Conservation (phyloP, 1,140 invertebrate species). For the Goniozus legneri region DNA sequence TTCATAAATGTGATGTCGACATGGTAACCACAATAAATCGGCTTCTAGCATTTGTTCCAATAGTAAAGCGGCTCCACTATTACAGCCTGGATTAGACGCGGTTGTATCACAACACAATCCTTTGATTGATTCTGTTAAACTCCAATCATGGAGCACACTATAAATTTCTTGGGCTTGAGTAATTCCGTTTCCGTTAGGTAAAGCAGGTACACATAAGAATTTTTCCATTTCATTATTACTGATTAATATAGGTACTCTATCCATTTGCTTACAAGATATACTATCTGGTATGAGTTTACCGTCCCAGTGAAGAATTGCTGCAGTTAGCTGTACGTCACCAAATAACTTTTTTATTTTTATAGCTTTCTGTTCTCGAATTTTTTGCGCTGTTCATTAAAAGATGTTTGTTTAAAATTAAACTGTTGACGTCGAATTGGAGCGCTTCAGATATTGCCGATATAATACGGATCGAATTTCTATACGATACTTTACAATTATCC, state of each 20-base stretch:
- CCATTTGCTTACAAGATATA: slow-evolving; percentile 21
- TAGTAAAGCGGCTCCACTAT: too few relatives aligned
- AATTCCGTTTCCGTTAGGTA: slow-evolving; percentile 14
- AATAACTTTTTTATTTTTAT: slow-evolving; percentile 14
- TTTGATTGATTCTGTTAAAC: slow-evolving; percentile 12
- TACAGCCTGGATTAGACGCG: slow-evolving; percentile 10
- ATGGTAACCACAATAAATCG: slow-evolving; percentile 20
- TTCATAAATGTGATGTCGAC: slow-evolving; percentile 35
- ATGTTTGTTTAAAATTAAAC: too few relatives aligned
- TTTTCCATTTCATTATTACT: too few relatives aligned
- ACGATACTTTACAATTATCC: slow-evolving; percentile 21
- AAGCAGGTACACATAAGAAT: slow-evolving; percentile 17
- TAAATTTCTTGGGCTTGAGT: slow-evolving; percentile 11
- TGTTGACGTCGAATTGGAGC: slow-evolving; percentile 15
- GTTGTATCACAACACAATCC: slow-evolving; percentile 17
- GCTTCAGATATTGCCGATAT: slow-evolving; percentile 15
- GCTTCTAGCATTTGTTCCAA: slow-evolving; percentile 15
- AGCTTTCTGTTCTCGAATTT: slow-evolving; percentile 9
- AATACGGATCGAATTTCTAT: slow-evolving; percentile 21
- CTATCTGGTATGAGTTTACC: background rate
- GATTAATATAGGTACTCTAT: too few relatives aligned
- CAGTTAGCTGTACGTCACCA: background rate
- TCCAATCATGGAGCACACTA: slow-evolving; percentile 19
- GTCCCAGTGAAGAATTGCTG: too few relatives aligned
- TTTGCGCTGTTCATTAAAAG: slow-evolving; percentile 16